A percentile compares a stretch with the other conserved stretches of the same genome.
Evolutionary conservation across 2,797 vertebrate species (phyloP).

Genomic region (Ctenosaura bakeri): DNA sequence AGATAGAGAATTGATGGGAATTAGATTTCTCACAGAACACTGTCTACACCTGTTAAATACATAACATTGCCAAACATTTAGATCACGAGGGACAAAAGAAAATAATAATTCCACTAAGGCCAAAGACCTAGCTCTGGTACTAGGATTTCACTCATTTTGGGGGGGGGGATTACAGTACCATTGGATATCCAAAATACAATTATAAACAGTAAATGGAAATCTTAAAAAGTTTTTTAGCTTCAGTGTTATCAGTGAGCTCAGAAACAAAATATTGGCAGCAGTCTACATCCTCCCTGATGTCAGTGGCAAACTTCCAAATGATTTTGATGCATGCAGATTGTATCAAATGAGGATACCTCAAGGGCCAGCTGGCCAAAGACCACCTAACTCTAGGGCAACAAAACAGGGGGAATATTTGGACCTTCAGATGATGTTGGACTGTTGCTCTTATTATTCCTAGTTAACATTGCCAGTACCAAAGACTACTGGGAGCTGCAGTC

Average conservation of each 20-base stretch:
- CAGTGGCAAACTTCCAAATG: neutral
- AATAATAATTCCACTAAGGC: neutral
- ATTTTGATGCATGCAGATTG: neutral
- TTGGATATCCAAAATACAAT: neutral
- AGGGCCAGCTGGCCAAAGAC: neutral
- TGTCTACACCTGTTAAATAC: neutral
- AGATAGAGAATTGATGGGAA: neutral
- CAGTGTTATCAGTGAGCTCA: neutral
- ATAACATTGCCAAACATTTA: neutral
- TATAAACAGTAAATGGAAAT: neutral
- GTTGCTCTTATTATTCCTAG: neutral
- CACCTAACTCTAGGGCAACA: neutral
- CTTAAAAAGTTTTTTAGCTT: neutral
- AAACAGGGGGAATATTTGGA: neutral
- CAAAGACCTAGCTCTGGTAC: rapidly evolving
- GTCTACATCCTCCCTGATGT: neutral
- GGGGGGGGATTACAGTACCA: too few relatives aligned
- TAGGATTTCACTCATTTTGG: neutral
- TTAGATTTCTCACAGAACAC: neutral
- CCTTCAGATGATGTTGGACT: neutral
- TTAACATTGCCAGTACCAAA: neutral
- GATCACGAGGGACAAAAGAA: neutral
- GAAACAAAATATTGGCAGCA: slow-evolving; percentile 1
- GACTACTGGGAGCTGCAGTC: too few relatives aligned
- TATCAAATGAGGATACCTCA: neutral